These are phyloP conservation scores for Laterallus jamaicensis DNA, from an alignment of 2,113 vertebrate genomes.

Conservation along the genomic window DNA sequence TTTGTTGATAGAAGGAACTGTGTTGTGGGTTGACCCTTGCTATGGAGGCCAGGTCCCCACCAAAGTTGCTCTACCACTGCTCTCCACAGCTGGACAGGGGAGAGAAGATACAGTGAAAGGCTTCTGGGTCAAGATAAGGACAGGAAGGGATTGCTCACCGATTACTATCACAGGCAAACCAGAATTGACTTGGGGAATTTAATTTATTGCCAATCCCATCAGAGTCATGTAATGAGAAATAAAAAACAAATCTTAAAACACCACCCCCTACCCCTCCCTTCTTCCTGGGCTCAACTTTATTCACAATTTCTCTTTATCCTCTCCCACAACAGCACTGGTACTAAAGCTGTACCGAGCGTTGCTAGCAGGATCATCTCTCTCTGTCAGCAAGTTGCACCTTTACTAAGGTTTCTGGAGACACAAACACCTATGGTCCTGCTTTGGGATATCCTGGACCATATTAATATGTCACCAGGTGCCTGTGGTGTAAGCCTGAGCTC, in stretches of 20 bases:
- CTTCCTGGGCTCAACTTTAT: neutral
- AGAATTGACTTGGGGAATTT: neutral
- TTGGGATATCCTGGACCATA: neutral
- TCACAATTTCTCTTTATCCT: neutral
- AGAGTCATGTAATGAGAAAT: neutral
- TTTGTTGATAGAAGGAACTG: neutral
- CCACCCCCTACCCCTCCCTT: neutral
- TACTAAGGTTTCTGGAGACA: neutral
- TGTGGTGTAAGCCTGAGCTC: neutral
- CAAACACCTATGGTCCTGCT: neutral
- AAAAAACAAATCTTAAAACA: neutral
- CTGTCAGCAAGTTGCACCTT: neutral
- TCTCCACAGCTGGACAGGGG: neutral
- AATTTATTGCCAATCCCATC: neutral
- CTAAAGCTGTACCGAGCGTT: neutral
- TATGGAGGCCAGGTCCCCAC: neutral
- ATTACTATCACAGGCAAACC: neutral
- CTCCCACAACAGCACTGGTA: rapidly evolving
- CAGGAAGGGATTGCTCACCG: neutral
- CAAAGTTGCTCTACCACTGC: neutral
- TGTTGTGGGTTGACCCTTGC: neutral
- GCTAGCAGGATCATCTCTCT: neutral
- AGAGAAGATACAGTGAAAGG: neutral
- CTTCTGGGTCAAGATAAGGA: rapidly evolving
- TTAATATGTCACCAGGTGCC: neutral